Percentiles rank a stretch among this genome's conserved stretches.
These are phyloP conservation scores for Anoncus sp. DNA, from an alignment of 2,888 invertebrate species.

Conservation along the genomic window DNA sequence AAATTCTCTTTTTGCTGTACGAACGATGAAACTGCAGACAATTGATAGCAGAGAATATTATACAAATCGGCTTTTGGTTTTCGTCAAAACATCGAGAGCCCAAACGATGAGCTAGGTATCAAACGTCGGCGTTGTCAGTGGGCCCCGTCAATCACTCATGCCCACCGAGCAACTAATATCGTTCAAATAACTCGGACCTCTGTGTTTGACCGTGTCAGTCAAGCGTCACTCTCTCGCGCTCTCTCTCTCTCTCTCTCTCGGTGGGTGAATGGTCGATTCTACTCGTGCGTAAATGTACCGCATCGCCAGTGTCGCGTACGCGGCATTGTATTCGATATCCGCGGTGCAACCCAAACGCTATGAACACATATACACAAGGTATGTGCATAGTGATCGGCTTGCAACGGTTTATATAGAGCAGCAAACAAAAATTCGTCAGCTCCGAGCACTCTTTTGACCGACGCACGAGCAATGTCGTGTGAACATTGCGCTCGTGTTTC, in stretches of 20 bases:
- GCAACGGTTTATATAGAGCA: constrained; percentile 15
- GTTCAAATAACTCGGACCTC: constrained; percentile 66
- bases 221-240: constrained; percentile 60
- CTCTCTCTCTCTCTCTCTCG: too few species aligned
- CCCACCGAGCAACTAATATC: constrained; percentile 64
- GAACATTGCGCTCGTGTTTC: too few species aligned
- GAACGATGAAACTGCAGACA: constrained; percentile 1
- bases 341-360: constrained; percentile 10
- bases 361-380: not conserved
- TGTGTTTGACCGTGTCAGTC: constrained; percentile 67
- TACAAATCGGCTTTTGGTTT: constrained; percentile 41
- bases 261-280: constrained; percentile 57
- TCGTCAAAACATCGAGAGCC: constrained; percentile 34
- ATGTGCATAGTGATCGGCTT: not conserved
- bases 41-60: constrained; percentile 42
- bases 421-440: constrained; percentile 43
- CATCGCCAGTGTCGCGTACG: constrained; percentile 18
- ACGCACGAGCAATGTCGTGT: not conserved
- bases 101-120: constrained; percentile 47
- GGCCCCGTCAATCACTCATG: constrained; percentile 63
- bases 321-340: constrained; percentile 33
- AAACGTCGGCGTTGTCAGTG: constrained; percentile 59
- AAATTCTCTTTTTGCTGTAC: constrained; percentile 26
- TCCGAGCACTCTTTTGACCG: constrained; percentile 26
- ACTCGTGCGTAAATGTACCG: constrained; percentile 14